Evolutionary conservation across 2,113 vertebrate species (phyloP).

Genomic region (Menidia beryllina): DNA sequence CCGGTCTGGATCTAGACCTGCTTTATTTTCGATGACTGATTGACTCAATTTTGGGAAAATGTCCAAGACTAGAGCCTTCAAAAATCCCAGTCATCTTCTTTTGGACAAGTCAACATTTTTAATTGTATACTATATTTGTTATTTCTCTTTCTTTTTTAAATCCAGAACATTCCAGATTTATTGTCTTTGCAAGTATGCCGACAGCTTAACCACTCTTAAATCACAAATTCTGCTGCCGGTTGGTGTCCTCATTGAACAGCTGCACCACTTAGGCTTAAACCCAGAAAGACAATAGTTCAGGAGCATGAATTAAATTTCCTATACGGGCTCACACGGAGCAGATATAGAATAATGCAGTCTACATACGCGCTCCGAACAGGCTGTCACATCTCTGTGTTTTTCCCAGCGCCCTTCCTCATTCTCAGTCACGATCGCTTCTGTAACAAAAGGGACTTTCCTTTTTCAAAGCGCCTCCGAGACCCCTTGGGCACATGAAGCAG

Average conservation of each 20-base stretch:
- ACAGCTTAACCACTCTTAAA: conserved; percentile 36
- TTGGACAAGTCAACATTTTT: neutral
- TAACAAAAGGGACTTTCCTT: conserved; percentile 51
- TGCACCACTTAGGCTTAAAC: conserved; percentile 57
- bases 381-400: neutral
- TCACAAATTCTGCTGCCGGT: conserved; percentile 65
- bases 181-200: conserved; percentile 7
- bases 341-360: conserved; percentile 25
- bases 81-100: neutral
- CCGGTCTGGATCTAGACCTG: neutral
- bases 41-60: neutral
- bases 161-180: neutral
- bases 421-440: conserved; percentile 17
- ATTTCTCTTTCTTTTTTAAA: too few species aligned
- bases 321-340: conserved; percentile 30
- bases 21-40: neutral
- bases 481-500: conserved; percentile 48
- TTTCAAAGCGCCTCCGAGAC: conserved; percentile 52
- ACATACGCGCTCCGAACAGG: conserved; percentile 23
- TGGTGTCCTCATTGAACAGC: conserved; percentile 76
- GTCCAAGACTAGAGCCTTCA: neutral
- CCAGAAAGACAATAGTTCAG: conserved; percentile 53
- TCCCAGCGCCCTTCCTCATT: neutral
- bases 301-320: conserved; percentile 40
- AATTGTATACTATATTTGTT: too few species aligned